Conservation (phyloP, 2,797 vertebrate species). For the Epinephelus coioides region DNA sequence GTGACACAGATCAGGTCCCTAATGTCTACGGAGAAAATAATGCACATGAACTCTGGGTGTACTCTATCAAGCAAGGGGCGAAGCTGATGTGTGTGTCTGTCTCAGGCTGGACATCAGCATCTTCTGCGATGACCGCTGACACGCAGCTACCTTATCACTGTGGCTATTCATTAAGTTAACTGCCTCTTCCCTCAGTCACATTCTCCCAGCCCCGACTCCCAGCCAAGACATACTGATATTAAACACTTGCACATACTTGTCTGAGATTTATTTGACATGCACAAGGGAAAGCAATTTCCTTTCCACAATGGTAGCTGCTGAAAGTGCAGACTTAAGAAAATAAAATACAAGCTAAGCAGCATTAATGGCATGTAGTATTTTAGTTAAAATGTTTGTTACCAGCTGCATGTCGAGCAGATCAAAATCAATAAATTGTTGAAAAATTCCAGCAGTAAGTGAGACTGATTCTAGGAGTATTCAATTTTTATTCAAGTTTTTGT, state of each 20-base stretch:
- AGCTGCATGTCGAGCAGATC: background rate
- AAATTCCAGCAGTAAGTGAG: background rate
- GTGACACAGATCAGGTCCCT: slow-evolving; percentile 18
- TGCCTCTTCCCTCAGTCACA: background rate
- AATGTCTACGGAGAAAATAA: slow-evolving; percentile 1
- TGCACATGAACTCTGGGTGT: background rate
- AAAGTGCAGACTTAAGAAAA: background rate
- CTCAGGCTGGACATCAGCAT: background rate
- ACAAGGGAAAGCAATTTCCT: background rate
- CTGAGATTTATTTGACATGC: slow-evolving; percentile 22
- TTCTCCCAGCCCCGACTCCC: background rate
- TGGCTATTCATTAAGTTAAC: slow-evolving; percentile 16
- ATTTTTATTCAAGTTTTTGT: background rate
- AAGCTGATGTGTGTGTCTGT: background rate
- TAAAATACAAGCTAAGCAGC: background rate
- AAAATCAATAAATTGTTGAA: background rate
- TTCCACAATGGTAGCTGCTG: background rate
- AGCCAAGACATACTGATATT: slow-evolving; percentile 6
- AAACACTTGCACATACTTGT: slow-evolving; percentile 22
- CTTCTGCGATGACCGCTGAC: background rate
- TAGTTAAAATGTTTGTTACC: background rate
- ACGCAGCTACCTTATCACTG: slow-evolving; percentile 13
- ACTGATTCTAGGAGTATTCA: background rate
- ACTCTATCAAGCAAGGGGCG: background rate
- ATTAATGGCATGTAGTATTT: background rate